Base-by-base conservation (phyloP, 1,140 invertebrate genomes). In the Drosophila punjabiensis region DNA sequence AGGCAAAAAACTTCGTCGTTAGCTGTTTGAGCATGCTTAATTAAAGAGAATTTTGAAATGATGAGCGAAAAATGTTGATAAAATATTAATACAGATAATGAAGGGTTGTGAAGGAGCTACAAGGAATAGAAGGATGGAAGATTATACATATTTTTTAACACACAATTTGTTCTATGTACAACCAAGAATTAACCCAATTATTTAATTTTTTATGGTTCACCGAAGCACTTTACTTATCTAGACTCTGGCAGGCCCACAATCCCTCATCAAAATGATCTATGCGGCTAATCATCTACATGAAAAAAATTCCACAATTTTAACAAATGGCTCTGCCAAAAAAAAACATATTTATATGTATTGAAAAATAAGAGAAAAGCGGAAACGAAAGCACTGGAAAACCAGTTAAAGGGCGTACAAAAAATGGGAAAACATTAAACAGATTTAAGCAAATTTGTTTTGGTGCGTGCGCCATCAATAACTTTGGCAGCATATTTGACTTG, bases 361-460 rank as follows among this genome's bases (percentile, higher is more conserved):
- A 63, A 87, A 87, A 84, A 55, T 37, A 39, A 33, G 20, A 53
- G 18, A 50, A 35, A 47, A 64, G 32, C 33, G 32, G 41, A 56
- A 30, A n/a, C 33, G 41, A 24, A 28, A 50, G 32, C 10, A n/a
- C 3, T 14, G 32, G 39, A 28, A 68, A 67, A 47, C 47, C 45
- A 39, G 66, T 58, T 71, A 45, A 56, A 37, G 61, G 50, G 55
- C 59, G 43, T 67, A 80, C 79, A 85, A 89, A 82, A 89, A 89
- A 89, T 89, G 82, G 56, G 61, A 84, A 86, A 89, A 89, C 86
- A 89, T 89, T 89, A 89, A 89, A 89, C 83, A 89, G 86, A 89
- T 89, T 89, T 89, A 86, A 90, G 82, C 83, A 90, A 89, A 89
- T 90, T 89, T 90, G 86, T 89, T 89, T 90, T 89, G 82, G 68